phyloP scores from a whole-genome alignment of 2,888 invertebrate genomes.

The Trissolcus brochymenae region DNA sequence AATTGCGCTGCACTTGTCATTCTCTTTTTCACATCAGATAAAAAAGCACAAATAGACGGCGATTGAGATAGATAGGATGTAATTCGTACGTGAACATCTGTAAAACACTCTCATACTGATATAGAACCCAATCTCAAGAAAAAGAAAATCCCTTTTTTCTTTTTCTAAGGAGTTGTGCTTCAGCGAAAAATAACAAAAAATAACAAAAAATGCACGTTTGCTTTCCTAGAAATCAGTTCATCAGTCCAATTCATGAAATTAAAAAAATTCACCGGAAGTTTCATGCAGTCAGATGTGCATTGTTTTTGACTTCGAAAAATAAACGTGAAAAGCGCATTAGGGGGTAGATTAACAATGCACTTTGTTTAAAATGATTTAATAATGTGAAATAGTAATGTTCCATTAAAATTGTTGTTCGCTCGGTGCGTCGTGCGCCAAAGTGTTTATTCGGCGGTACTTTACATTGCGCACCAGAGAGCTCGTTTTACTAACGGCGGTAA shows the following conservation, averaged over 20 bases:
- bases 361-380: conserved; percentile 42
- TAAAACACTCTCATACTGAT: conserved; percentile 13
- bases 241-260: too few species aligned
- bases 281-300: not conserved
- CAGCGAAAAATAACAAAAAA: too few species aligned
- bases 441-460: conserved; percentile 33
- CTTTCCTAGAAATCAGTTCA: too few species aligned
- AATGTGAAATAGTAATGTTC: conserved; percentile 40
- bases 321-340: not conserved
- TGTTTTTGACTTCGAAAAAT: too few species aligned
- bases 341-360: conserved; percentile 27
- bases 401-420: conserved; percentile 42
- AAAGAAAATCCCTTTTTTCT: too few species aligned
- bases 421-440: conserved; percentile 15
- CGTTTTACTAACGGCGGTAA: conserved; percentile 52
- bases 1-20: conserved; percentile 44
- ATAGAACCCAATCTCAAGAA: too few species aligned
- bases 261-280: too few species aligned
- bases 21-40: conserved; percentile 36
- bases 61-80: conserved; percentile 28
- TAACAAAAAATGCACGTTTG: too few species aligned
- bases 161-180: too few species aligned
- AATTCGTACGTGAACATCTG: conserved; percentile 27
- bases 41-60: conserved; percentile 39
- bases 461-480: conserved; percentile 24